phyloP scores from a whole-genome alignment of 2,113 vertebrate genomes.

The Triplophysa siluroides region DNA sequence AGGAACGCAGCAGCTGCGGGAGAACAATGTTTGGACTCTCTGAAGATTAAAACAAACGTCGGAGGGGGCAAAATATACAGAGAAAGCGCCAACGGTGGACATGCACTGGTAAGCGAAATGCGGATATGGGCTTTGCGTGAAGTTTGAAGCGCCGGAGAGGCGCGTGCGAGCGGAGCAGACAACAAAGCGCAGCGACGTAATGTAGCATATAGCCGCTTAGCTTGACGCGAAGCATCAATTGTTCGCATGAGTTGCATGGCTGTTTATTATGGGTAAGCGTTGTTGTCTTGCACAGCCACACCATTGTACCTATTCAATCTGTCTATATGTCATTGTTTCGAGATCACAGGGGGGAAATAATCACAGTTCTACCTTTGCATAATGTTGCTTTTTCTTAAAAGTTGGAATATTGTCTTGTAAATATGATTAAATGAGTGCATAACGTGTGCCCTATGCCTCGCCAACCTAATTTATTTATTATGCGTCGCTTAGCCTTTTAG shows the following conservation, averaged over 20 bases:
- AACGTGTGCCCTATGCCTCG: neutral
- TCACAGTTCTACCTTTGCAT: neutral
- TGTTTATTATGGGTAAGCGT: constrained; percentile 66
- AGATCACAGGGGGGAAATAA: neutral
- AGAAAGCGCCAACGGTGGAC: constrained; percentile 64
- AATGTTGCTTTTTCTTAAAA: neutral
- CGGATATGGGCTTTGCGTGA: neutral
- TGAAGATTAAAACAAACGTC: constrained; percentile 63
- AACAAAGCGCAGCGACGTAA: constrained; percentile 48
- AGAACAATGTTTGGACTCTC: constrained; percentile 80
- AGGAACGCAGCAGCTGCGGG: constrained; percentile 76
- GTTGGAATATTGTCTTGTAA: neutral
- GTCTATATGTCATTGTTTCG: neutral
- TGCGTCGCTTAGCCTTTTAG: constrained; percentile 26
- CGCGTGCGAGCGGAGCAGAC: constrained; percentile 42
- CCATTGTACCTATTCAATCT: constrained; percentile 45
- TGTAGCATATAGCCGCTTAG: constrained; percentile 61
- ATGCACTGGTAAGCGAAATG: constrained; percentile 69
- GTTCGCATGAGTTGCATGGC: constrained; percentile 70
- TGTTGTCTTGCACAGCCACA: constrained; percentile 40
- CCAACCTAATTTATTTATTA: constrained; percentile 23
- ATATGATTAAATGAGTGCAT: neutral
- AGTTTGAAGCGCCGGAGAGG: constrained; percentile 9
- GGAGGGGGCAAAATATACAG: constrained; percentile 53
- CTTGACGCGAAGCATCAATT: constrained; percentile 70